Conservation (phyloP, 2,113 vertebrate species). For the Neomonachus schauinslandi region DNA sequence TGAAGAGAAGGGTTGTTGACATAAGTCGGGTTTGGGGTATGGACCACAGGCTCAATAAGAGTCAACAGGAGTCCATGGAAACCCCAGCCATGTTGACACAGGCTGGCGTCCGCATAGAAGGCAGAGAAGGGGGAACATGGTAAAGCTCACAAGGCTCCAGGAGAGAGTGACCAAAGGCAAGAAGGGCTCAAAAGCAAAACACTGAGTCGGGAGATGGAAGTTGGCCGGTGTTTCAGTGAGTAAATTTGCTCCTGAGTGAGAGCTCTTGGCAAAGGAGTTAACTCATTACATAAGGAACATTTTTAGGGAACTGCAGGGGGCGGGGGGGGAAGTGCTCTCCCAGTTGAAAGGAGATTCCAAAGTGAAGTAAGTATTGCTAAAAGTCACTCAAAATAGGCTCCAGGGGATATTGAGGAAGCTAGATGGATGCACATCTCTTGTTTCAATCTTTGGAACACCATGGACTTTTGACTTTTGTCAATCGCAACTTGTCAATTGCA, state of each 20-base stretch:
- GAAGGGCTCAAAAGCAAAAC: neutral
- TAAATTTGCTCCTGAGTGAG: neutral
- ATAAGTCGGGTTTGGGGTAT: neutral
- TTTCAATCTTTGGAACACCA: neutral
- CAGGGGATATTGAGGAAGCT: neutral
- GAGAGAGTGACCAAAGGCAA: neutral
- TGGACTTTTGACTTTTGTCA: neutral
- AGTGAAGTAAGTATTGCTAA: neutral
- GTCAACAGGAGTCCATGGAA: rapidly evolving
- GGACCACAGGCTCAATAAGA: neutral
- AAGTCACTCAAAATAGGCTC: neutral
- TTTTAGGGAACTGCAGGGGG: neutral
- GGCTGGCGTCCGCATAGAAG: neutral
- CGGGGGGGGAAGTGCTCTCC: no score
- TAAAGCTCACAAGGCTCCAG: neutral
- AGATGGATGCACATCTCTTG: neutral
- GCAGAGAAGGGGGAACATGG: neutral
- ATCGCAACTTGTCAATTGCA: neutral
- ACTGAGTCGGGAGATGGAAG: neutral
- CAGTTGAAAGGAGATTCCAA: neutral
- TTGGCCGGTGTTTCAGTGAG: neutral
- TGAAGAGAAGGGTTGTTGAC: neutral
- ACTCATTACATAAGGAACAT: neutral
- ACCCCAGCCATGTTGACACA: no score
- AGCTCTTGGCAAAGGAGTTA: neutral